A percentile compares a stretch with the other conserved stretches of the same genome.
Evolutionary conservation across 1,140 invertebrate species (phyloP).

Genomic region (Euura lappo): DNA sequence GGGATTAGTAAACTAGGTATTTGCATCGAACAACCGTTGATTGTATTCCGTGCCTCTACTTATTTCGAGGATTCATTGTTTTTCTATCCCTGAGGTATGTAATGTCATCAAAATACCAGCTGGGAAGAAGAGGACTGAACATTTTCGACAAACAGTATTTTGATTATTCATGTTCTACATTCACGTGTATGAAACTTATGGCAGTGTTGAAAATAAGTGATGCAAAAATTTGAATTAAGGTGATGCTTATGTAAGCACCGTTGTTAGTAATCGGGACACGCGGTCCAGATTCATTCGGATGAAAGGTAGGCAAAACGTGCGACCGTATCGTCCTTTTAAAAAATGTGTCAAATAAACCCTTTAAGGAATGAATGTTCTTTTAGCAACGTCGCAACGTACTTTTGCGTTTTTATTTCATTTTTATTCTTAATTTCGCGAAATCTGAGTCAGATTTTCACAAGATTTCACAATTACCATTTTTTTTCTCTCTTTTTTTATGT

Average conservation of each 20-base stretch:
- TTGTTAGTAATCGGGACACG: slow-evolving; percentile 5
- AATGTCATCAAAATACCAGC: too few relatives aligned
- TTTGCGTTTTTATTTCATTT: too few relatives aligned
- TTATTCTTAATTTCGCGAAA: too few relatives aligned
- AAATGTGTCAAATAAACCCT: too few relatives aligned
- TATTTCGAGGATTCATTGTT: too few relatives aligned
- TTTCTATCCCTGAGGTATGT: too few relatives aligned
- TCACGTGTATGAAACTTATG: background rate
- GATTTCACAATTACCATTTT: too few relatives aligned
- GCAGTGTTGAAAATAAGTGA: background rate
- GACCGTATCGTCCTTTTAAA: background rate
- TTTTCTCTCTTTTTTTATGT: too few relatives aligned
- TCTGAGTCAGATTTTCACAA: too few relatives aligned
- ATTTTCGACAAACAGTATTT: background rate
- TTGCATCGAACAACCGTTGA: slow-evolving; percentile 42
- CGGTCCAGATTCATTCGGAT: background rate
- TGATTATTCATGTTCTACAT: background rate
- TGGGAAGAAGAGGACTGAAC: too few relatives aligned
- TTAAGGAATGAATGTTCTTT: too few relatives aligned
- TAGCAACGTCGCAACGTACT: too few relatives aligned
- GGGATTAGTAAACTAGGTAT: slow-evolving; percentile 36
- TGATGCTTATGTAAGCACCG: background rate
- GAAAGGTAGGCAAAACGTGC: background rate
- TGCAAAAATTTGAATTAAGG: background rate
- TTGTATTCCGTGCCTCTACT: background rate